Evolutionary conservation across 2,888 invertebrate genomes (phyloP).

Genomic region (Netelia virgata): DNA sequence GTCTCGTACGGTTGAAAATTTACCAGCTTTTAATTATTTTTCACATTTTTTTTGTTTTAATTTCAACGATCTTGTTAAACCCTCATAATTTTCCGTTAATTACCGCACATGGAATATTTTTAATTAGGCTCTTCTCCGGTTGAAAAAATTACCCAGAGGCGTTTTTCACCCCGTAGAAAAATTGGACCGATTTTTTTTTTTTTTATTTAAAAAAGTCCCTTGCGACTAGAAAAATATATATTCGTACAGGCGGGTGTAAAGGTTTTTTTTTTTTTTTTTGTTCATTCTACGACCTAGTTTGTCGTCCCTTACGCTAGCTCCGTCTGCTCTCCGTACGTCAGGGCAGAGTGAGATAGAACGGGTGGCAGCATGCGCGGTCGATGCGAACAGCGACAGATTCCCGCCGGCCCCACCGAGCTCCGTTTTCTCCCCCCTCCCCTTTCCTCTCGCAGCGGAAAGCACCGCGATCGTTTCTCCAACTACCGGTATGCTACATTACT

Average conservation of each 20-base stretch:
- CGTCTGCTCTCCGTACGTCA: slow-evolving; percentile 53
- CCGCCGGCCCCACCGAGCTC: slow-evolving; percentile 41
- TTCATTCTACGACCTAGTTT: slow-evolving; percentile 62
- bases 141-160: slow-evolving; percentile 18
- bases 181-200: slow-evolving; percentile 24
- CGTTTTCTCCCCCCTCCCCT: not conserved
- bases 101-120: not conserved
- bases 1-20: no score
- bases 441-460: slow-evolving; percentile 48
- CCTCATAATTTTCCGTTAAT: not conserved
- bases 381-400: slow-evolving; percentile 63
- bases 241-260: slow-evolving; percentile 40
- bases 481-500: slow-evolving; percentile 50
- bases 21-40: not conserved
- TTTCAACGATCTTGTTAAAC: not conserved
- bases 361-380: slow-evolving; percentile 65
- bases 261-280: slow-evolving; percentile 48
- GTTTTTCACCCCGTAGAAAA: slow-evolving; percentile 17
- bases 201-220: slow-evolving; percentile 23
- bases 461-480: slow-evolving; percentile 55
- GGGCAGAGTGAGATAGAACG: not conserved
- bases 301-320: slow-evolving; percentile 55
- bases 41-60: not conserved
- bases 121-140: not conserved
- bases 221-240: slow-evolving; percentile 2